Base-by-base conservation (phyloP, 1,140 invertebrate species). In the Drosophila bocqueti region DNA sequence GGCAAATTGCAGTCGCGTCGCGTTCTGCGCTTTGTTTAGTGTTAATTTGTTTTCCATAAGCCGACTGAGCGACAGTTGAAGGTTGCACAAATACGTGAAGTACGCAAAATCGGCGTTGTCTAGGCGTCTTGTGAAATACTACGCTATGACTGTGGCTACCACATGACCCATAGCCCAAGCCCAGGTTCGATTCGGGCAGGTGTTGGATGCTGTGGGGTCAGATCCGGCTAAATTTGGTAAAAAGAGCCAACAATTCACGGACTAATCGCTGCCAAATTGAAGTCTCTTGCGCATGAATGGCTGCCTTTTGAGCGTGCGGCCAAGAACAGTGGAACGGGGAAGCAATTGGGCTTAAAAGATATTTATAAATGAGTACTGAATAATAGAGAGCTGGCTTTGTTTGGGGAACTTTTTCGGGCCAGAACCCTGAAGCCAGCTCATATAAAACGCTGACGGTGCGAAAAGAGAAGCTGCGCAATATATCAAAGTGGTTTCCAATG, bases 1-100 rank as follows among this genome's bases (percentile, higher is more conserved):
- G 87, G 84, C 84, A 87, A 87, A 87, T 87, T 87, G 84, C 84
- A 87, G 61, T 89, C 73, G 77, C 68, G 75, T 66, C 67, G 62
- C 72, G 78, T 83, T 86, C 73, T 87, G 60, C 55, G 75, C 63
- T 80, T 79, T 72, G 67, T 58, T 79, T 79, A 82, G 81, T 73
- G 75, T 79, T 89, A 84, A 89, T 90, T 85, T 81, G 67, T 79
- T 78, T 90, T 90, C 54, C 79, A 82, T 73, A 86, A 55, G 63
- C 76, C 54, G 43, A 61, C 54, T 50, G 65, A 76, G 81, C 69
- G 85, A 90, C 85, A 89, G 61, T 55, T 90, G 85, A 89, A 90
- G 85, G 85, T 89, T 86, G 67, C 67, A 59, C 60, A 83, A 68
- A 86, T 80, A 83, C 79, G 71, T 81, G 77, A 59, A 68, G 81